Conservation (phyloP, 2,888 invertebrate genomes). For the Drosophila borborema region DNA sequence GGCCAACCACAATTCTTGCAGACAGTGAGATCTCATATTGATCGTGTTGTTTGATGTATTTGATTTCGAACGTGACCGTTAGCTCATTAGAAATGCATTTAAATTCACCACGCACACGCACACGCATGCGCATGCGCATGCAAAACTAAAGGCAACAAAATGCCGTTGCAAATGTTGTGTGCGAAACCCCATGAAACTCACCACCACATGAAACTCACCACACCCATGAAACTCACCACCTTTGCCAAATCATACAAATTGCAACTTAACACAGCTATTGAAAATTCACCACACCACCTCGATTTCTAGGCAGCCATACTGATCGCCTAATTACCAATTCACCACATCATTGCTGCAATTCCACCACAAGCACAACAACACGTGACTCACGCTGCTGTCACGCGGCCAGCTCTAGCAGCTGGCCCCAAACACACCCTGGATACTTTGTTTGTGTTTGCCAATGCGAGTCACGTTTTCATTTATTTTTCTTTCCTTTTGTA, state of each 20-base stretch:
- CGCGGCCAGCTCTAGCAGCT: conserved; percentile 49
- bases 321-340: neutral
- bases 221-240: conserved; percentile 12
- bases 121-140: neutral
- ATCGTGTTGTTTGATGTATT: conserved; percentile 43
- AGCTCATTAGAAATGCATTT: conserved; percentile 12
- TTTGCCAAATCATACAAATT: too few species aligned
- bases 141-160: neutral
- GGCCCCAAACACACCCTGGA: conserved; percentile 59
- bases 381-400: conserved; percentile 40
- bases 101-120: conserved; percentile 12
- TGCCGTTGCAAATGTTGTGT: too few species aligned
- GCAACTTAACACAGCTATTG: neutral
- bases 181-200: conserved; percentile 4
- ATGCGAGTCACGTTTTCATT: conserved; percentile 81
- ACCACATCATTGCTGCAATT: neutral
- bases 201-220: conserved; percentile 1
- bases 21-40: conserved; percentile 28
- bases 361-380: neutral
- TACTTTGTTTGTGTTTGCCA: conserved; percentile 74
- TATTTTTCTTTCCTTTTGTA: conserved; percentile 44
- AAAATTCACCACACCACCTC: neutral
- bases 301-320: neutral
- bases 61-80: conserved; percentile 28
- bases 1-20: conserved; percentile 20